Percentiles rank a stretch among this genome's conserved stretches.
These are phyloP conservation scores for Caranx melampygus DNA, from an alignment of 2,113 vertebrate species.

Conservation along the genomic window DNA sequence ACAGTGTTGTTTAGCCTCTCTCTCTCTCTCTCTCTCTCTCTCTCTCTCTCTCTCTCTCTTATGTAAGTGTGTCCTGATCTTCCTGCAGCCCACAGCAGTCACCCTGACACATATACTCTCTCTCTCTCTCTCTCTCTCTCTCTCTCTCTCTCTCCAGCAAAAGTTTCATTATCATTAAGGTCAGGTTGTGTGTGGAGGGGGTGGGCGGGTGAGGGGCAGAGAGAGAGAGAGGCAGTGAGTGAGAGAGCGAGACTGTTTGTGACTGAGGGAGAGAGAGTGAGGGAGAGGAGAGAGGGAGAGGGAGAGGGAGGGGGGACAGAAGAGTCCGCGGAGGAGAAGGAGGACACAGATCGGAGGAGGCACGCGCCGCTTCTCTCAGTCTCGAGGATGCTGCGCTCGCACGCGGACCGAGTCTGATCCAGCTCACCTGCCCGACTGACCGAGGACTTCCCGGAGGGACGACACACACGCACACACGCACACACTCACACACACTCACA, in stretches of 20 bases:
- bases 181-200: slow-evolving; percentile 45
- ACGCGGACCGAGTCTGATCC: slow-evolving; percentile 57
- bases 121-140: background rate
- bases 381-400: slow-evolving; percentile 67
- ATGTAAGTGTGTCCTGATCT: slow-evolving; percentile 56
- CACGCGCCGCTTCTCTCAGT: slow-evolving; percentile 63
- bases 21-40: too few species aligned
- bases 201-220: slow-evolving; percentile 26
- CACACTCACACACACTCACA: too few species aligned
- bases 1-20: slow-evolving; percentile 3
- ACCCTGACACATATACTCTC: slow-evolving; percentile 38
- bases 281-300: slow-evolving; percentile 33
- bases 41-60: slow-evolving; percentile 22
- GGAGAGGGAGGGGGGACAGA: slow-evolving; percentile 15
- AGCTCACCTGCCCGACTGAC: background rate
- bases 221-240: background rate
- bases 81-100: slow-evolving; percentile 43
- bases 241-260: background rate
- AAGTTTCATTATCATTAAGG: slow-evolving; percentile 70
- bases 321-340: slow-evolving; percentile 54
- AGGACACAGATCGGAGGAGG: slow-evolving; percentile 53
- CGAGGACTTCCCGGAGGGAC: too few species aligned
- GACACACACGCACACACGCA: too few species aligned
- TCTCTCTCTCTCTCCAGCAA: slow-evolving; percentile 7
- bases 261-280: slow-evolving; percentile 14